Evolutionary conservation across 64 coral and sea anemone species (phyloP), one percentile per base, ranked within the genome.

Genomic region (Montipora cactus): DNA sequence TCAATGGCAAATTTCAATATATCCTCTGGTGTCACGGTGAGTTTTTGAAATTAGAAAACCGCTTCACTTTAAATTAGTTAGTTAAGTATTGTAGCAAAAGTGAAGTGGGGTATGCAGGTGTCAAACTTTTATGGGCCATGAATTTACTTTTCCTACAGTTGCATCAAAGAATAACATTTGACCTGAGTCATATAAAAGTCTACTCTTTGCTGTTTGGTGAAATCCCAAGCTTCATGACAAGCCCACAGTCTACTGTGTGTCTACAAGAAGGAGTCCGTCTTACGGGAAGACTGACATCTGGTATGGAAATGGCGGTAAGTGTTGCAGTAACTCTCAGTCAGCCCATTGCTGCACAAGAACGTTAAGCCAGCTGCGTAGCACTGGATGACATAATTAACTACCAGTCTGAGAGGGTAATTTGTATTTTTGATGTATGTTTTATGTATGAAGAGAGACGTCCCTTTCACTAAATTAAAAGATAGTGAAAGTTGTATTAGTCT

Each of bases 261-360:
- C 11, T 89, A 7, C 12, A 89, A 2, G 44, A 58, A 16, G 76
- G 76, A 18, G 28, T 25, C 7, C 23, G 20, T 20, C 50, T 59
- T 14, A 72, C 87, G 46, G 47, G 16, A 8, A 47, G 58, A 11
- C 75, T 93, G 21, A 13, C 53, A 23, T 21, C 15, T 47, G 37
- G 75, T 44, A 88, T 93, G 83, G 67, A 88, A 37, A 28, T 93
- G 44, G 53, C 84, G 74, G 92, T 93, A 81, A 51, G 92, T 74
- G 21, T 1, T 14, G 61, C 8, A 12, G 8, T 12, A 64, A 7
- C 4, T 15, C 14, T 64, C 9, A 64, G 61, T 64, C 37, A 37
- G 37, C 37, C 37, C 52, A 55, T 55, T 7, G 6, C 52, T 5
- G 52, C 52, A 7, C 10, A 55, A 55, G 52, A 55, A 55, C 52